phyloP scores from a whole-genome alignment of 1,140 invertebrate species.

The Neoseiulus cucumeris region DNA sequence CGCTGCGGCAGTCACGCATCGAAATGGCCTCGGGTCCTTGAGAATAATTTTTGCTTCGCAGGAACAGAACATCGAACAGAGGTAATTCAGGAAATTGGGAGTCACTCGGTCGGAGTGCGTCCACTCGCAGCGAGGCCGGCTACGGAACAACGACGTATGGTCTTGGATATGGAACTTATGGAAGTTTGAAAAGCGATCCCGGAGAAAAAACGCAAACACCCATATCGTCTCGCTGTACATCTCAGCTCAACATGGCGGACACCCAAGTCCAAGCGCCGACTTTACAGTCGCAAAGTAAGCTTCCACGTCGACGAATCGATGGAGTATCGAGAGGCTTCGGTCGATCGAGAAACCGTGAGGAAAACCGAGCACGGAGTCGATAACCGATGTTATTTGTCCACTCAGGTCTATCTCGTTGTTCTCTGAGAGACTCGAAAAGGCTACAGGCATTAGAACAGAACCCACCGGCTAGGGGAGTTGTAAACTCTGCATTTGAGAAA shows the following conservation, averaged over 20 bases:
- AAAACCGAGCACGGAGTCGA: not conserved
- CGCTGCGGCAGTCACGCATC: too few relatives aligned
- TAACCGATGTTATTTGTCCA: not conserved
- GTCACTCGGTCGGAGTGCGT: not conserved
- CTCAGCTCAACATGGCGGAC: not conserved
- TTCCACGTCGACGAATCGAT: not conserved
- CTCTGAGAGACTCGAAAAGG: constrained; percentile 76
- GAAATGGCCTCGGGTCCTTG: constrained; percentile 10
- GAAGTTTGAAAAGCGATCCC: not conserved
- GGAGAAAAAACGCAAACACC: not conserved
- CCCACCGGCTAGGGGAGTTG: constrained; percentile 25
- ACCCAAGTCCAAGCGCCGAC: not conserved
- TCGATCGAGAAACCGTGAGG: not conserved
- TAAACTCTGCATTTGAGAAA: constrained; percentile 6
- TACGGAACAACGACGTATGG: not conserved
- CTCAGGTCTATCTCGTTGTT: constrained; percentile 24
- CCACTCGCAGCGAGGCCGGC: not conserved
- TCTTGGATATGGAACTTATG: not conserved
- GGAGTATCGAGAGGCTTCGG: not conserved
- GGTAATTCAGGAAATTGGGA: not conserved
- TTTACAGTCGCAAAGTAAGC: not conserved
- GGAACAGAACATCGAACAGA: constrained; percentile 12
- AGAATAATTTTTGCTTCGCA: constrained; percentile 16
- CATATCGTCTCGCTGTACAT: not conserved
- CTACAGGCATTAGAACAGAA: constrained; percentile 59